Conservation (phyloP, 2,888 invertebrate species). For the Diploptera punctata region DNA sequence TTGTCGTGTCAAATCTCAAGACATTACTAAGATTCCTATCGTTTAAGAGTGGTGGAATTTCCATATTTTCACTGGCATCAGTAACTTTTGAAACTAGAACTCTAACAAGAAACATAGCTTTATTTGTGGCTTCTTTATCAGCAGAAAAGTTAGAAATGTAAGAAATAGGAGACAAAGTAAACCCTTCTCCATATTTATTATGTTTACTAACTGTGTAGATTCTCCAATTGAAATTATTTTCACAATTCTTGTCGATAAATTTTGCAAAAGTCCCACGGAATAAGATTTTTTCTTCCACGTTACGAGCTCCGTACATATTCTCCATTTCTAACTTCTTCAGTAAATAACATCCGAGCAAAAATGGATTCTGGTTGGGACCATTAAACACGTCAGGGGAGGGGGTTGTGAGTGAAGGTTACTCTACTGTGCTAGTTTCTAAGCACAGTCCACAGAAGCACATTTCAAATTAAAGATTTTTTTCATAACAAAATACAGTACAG, state of each 20-base stretch:
- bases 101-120: too few species aligned
- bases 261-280: slow-evolving; percentile 1
- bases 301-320: not conserved
- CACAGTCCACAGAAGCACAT: too few species aligned
- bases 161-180: slow-evolving; percentile 5
- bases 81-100: slow-evolving; percentile 45
- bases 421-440: too few species aligned
- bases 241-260: not conserved
- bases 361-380: slow-evolving; percentile 21
- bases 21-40: too few species aligned
- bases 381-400: too few species aligned
- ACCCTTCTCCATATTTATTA: not conserved
- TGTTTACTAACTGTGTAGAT: not conserved
- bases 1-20: too few species aligned
- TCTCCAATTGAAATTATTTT: slow-evolving; percentile 15
- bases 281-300: not conserved
- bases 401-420: too few species aligned
- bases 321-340: too few species aligned
- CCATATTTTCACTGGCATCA: too few species aligned
- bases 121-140: slow-evolving; percentile 26
- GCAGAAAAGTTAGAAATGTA: slow-evolving; percentile 4
- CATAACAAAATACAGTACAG: too few species aligned
- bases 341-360: slow-evolving; percentile 7
- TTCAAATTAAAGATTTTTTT: too few species aligned
- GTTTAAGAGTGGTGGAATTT: too few species aligned